Base-by-base conservation (phyloP, 2,797 vertebrate species). In the Anguilla obscura region DNA sequence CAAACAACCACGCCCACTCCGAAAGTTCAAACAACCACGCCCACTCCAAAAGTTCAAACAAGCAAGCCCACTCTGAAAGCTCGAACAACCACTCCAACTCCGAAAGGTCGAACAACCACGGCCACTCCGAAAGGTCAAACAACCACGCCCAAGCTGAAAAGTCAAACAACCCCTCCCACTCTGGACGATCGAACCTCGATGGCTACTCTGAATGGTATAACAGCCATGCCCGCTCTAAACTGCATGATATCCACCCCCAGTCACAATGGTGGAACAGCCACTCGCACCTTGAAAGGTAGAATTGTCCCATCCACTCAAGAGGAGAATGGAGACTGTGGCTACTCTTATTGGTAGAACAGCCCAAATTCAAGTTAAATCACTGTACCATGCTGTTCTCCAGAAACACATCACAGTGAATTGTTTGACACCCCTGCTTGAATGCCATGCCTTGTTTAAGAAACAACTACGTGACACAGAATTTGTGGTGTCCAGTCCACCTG, bases 341-440 rank as follows among this genome's bases (percentile, higher is more conserved):
- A 82, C 88, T 90, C 92, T 92, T 84, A 89, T 82, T 88, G 86
- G 88, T 92, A 60, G 91, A 89, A 94, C 93, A 74, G 33, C 54
- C 33, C 33, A n/a, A 66, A n/a, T 66, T n/a, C 60, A 1, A 66
- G 3, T 63, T 24, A 63, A 66, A n/a, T 66, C n/a, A 3, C 5
- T n/a, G n/a, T n/a, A 66, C 60, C 60, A 66, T 66, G 60, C 60
- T 66, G n/a, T n/a, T 66, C 24, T 63, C 60, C 54, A 2, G 24
- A 63, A n/a, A 1, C 60, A 63, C 60, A 63, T 63, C 18, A 45
- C 40, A 2, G 76, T 48, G 76, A 80, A 80, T 48, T 18, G 30
- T 76, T 76, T 76, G 14, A 40, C 12, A 40, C 33, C 76, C 40
- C 40, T 80, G 18, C 76, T 18, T 48, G 18, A 48, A 16, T 40